Percentiles rank a stretch among this genome's conserved stretches.
Conservation (phyloP, 1,140 invertebrate genomes). For the Pogonus chalceus region DNA sequence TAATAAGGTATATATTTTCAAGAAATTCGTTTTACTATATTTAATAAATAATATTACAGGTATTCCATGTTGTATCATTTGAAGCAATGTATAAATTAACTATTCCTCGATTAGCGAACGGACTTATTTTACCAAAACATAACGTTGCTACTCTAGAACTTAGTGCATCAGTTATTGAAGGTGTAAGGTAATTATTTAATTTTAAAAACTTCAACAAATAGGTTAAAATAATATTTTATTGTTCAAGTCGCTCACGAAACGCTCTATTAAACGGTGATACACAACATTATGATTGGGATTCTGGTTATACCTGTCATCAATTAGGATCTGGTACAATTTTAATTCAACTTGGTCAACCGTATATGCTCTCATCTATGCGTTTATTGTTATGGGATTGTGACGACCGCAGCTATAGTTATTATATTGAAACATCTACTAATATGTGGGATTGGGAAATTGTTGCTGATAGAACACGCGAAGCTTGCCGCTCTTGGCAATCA, state of each 20-base stretch:
- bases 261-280: constrained; percentile 93
- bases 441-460: constrained; percentile 81
- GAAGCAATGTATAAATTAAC: constrained; percentile 78
- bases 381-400: constrained; percentile 97
- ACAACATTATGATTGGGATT: constrained; percentile 95
- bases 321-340: constrained; percentile 89
- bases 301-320: constrained; percentile 97
- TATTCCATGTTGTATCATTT: constrained; percentile 88
- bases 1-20: constrained; percentile 55
- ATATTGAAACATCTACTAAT: constrained; percentile 92
- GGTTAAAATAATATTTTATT: not conserved
- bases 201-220: constrained; percentile 1
- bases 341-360: constrained; percentile 89
- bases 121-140: constrained; percentile 70
- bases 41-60: constrained; percentile 36
- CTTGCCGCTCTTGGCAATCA: constrained; percentile 86
- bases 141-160: constrained; percentile 87
- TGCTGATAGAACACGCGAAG: constrained; percentile 62
- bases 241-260: constrained; percentile 78
- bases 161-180: constrained; percentile 90
- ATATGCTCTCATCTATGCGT: constrained; percentile 82
- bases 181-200: constrained; percentile 51
- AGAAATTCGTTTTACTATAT: too few species aligned
- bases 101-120: constrained; percentile 63
- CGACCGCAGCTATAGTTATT: constrained; percentile 90